These are phyloP conservation scores for Cuniculus paca DNA, from an alignment of 2,797 vertebrate genomes.

Conservation along the genomic window DNA sequence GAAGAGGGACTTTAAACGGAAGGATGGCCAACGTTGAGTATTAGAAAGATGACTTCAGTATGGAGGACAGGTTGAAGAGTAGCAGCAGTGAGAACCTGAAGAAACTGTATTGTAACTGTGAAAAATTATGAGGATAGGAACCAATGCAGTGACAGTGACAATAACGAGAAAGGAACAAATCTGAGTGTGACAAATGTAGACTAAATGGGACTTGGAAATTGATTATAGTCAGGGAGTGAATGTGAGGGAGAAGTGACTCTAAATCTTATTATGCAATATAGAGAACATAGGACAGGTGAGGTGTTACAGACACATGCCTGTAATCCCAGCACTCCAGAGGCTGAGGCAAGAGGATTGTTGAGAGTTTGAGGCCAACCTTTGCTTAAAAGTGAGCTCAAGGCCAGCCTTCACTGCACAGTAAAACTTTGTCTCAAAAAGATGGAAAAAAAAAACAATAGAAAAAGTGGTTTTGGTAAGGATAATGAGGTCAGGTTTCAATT, in stretches of 20 bases:
- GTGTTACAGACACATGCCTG: neutral
- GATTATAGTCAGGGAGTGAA: neutral
- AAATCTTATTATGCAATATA: slow-evolving; percentile 19
- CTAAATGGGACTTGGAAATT: neutral
- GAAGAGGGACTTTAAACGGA: neutral
- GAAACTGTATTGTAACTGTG: slow-evolving; percentile 4
- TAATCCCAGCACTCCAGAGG: neutral
- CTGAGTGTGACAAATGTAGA: neutral
- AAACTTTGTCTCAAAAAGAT: neutral
- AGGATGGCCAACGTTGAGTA: neutral
- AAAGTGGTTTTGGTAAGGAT: neutral
- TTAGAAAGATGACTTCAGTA: slow-evolving; percentile 2
- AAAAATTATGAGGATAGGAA: neutral
- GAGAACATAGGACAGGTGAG: neutral
- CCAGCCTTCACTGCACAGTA: neutral
- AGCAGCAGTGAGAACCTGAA: neutral
- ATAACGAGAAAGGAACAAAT: neutral
- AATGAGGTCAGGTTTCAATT: neutral
- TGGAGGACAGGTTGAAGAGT: neutral
- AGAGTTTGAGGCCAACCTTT: neutral
- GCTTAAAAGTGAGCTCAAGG: neutral
- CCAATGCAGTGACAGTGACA: neutral
- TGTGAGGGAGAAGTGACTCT: neutral
- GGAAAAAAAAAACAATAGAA: too few relatives aligned
- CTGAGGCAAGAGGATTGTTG: neutral